Conservation (phyloP, 1,140 invertebrate species). For the Drosophila ananassae region DNA sequence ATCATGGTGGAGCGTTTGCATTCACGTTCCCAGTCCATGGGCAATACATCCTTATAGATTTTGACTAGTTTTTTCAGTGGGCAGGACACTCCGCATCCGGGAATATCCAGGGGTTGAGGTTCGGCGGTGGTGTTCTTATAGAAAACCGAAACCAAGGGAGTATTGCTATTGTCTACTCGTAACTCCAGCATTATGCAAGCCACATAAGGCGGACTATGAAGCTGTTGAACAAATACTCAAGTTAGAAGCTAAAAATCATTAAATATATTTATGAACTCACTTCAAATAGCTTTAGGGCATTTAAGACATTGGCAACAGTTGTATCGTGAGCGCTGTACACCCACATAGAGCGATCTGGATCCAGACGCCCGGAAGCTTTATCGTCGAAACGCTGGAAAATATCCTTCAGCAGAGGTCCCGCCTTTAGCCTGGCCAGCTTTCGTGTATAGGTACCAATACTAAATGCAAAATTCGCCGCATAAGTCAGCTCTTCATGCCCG, state of each 20-base stretch:
- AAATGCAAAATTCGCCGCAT: conserved; percentile 85
- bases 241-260: background rate
- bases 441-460: conserved; percentile 84
- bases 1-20: conserved; percentile 84
- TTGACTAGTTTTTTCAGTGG: conserved; percentile 86
- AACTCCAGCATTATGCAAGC: conserved; percentile 90
- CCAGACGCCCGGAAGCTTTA: conserved; percentile 81
- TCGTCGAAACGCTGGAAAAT: conserved; percentile 86
- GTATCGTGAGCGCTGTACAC: conserved; percentile 94
- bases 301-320: conserved; percentile 91
- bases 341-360: conserved; percentile 87
- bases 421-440: conserved; percentile 85
- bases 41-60: conserved; percentile 85
- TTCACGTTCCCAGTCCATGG: conserved; percentile 86
- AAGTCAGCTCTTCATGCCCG: conserved; percentile 84
- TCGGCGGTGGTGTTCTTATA: conserved; percentile 87
- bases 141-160: conserved; percentile 85
- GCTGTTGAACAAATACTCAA: conserved; percentile 27
- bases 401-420: conserved; percentile 88
- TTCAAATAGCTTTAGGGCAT: conserved; percentile 90
- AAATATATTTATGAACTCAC: conserved; percentile 40
- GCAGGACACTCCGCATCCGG: conserved; percentile 87
- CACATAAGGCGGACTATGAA: conserved; percentile 89
- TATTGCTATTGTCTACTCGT: conserved; percentile 74
- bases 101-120: conserved; percentile 85